phyloP scores from a whole-genome alignment of 2,113 vertebrate genomes.

The western clawed frog (Xenopus tropicalis) region DNA sequence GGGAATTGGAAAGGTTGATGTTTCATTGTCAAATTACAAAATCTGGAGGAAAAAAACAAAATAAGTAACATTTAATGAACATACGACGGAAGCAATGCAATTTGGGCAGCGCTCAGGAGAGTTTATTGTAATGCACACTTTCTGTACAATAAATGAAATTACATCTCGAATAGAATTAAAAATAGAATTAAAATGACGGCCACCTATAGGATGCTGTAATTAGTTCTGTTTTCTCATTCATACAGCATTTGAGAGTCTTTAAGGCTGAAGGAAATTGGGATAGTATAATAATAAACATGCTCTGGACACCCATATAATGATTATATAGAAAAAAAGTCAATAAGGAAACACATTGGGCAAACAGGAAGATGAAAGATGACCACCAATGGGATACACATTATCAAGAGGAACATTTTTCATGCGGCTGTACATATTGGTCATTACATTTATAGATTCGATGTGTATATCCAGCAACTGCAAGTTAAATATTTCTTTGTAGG shows the following conservation, averaged over 20 bases:
- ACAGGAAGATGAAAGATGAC: no score
- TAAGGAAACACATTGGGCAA: no score
- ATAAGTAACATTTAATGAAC: conserved; percentile 51
- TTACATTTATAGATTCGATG: no score
- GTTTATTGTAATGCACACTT: conserved; percentile 7
- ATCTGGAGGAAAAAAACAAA: conserved; percentile 43
- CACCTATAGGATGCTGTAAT: not conserved
- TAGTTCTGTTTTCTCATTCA: not conserved
- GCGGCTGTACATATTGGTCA: no score
- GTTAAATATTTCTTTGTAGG: no score
- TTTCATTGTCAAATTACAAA: conserved; percentile 68
- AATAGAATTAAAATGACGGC: not conserved
- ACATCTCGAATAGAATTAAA: not conserved
- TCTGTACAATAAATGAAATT: conserved; percentile 8
- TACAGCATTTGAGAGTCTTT: not conserved
- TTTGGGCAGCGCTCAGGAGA: conserved; percentile 54
- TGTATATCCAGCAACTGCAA: no score
- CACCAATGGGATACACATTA: no score
- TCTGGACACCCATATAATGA: not conserved
- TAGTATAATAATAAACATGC: not conserved
- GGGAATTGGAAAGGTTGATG: conserved; percentile 66
- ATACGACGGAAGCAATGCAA: conserved; percentile 38
- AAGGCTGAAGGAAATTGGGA: not conserved
- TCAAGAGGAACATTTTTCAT: no score
- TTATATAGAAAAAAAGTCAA: conserved; percentile 5